phyloP scores from a whole-genome alignment of 2,888 invertebrate genomes.

The Fragum sueziense region DNA sequence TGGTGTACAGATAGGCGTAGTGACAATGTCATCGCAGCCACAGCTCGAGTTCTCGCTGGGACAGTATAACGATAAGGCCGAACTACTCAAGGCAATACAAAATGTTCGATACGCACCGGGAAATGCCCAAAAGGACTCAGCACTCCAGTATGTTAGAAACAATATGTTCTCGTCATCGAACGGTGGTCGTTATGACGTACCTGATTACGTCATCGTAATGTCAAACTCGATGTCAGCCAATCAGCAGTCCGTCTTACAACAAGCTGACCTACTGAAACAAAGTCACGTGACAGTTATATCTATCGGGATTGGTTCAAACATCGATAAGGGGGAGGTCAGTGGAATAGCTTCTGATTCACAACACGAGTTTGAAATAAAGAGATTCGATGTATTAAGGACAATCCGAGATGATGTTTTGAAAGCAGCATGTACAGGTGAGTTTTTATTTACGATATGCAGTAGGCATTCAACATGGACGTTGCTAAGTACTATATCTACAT shows the following conservation, averaged over 20 bases:
- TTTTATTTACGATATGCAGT: too few species aligned
- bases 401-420: constrained; percentile 51
- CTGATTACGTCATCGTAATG: constrained; percentile 61
- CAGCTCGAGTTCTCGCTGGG: constrained; percentile 65
- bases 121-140: constrained; percentile 56
- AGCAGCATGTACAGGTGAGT: constrained; percentile 61
- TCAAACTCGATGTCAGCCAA: constrained; percentile 59
- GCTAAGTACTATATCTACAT: too few species aligned
- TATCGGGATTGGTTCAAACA: constrained; percentile 59
- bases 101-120: constrained; percentile 40
- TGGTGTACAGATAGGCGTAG: constrained; percentile 62
- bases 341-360: constrained; percentile 52
- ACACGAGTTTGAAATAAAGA: constrained; percentile 51
- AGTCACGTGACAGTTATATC: constrained; percentile 49
- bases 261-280: constrained; percentile 52
- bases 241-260: constrained; percentile 38
- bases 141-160: constrained; percentile 48
- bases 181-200: constrained; percentile 53
- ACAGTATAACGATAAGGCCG: constrained; percentile 47
- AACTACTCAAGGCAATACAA: constrained; percentile 53
- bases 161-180: constrained; percentile 53
- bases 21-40: constrained; percentile 47
- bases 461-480: too few species aligned
- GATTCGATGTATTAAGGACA: constrained; percentile 49
- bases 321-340: constrained; percentile 46